Conservation (phyloP, 2,113 vertebrate species). For the Xenopus tropicalis region DNA sequence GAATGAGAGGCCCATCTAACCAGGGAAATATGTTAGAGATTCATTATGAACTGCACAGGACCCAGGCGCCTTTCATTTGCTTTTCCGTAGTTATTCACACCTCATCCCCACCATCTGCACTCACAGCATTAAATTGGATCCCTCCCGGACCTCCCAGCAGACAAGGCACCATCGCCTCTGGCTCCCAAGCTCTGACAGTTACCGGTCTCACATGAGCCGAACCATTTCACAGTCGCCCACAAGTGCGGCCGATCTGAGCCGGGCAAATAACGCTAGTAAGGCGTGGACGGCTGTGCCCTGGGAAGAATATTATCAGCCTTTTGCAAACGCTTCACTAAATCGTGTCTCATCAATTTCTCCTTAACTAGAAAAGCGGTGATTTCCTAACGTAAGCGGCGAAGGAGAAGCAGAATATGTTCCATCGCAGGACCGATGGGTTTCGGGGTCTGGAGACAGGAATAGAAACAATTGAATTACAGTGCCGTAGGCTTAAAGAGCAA, state of each 20-base stretch:
- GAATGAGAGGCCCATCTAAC: constrained; percentile 18
- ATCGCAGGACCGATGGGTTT: too few relatives aligned
- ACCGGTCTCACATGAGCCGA: constrained; percentile 46
- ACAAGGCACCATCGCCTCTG: constrained; percentile 10
- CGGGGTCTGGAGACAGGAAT: too few relatives aligned
- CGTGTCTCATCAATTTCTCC: neutral
- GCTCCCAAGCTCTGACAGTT: constrained; percentile 44
- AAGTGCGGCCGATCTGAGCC: constrained; percentile 2
- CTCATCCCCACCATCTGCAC: constrained; percentile 48
- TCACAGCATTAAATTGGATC: constrained; percentile 43
- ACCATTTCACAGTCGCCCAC: constrained; percentile 25
- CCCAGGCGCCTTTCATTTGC: constrained; percentile 38
- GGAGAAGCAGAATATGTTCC: neutral
- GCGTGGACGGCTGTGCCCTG: constrained; percentile 14
- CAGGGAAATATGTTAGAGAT: constrained; percentile 21
- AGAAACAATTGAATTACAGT: too few relatives aligned
- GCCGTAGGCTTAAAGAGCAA: too few relatives aligned
- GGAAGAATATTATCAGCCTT: constrained; percentile 32
- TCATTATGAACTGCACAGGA: constrained; percentile 43
- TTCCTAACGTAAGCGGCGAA: neutral
- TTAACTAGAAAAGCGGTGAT: constrained; percentile 7
- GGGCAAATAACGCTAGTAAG: constrained; percentile 28
- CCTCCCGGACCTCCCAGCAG: constrained; percentile 6
- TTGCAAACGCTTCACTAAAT: constrained; percentile 29
- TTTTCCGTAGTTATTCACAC: constrained; percentile 48